Base-by-base conservation (phyloP, 2,888 invertebrate species). In the Strigamia maritima region DNA sequence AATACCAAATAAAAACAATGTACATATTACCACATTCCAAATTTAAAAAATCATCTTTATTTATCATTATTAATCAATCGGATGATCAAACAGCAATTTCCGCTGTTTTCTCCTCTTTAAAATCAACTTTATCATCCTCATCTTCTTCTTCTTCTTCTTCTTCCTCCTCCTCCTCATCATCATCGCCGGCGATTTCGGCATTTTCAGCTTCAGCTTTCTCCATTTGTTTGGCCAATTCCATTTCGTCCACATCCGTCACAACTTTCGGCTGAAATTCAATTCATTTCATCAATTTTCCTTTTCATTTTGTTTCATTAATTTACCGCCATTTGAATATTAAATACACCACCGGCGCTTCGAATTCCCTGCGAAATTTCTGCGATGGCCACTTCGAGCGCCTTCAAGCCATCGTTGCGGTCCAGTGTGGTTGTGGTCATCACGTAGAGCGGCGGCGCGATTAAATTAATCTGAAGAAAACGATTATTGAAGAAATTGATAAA, bases 391-490 rank as follows among this genome's bases (percentile, higher is more conserved):
- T 94, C 93, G 77, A 99, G 87, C 7, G 94, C 92, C 87, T 93
- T 93, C 75, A 99, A 88, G 1, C 98, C 98, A 83, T 97, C 97
- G 76, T 92, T 90, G 85, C 97, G 94, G 86, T 99, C 99, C 31
- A 98, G 94, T 0, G 99, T 99, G 35, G 97, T 95, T 74, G 98
- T 98, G 19, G 98, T 99, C 91, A 99, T 96, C 80, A 99, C 98
- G 88, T 97, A 99, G 83, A 97, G 89, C 79, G 99, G 99, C 40
- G 99, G 98, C 6, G 99, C 99, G 85, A 99, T 99, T 82, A 99
- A 89, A 88, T 99, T 98, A 83, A 99, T 99, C 90, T 89, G 83
- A 31, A 82, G 49, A 80, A 81, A 76, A 49, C 80, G 76, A 75
- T 14, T 2, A 70, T 19, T 12, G 2, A 70, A 14, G 2, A 76